These are phyloP conservation scores for Meandrusa payeni DNA, from an alignment of 2,888 invertebrate species.

Conservation along the genomic window DNA sequence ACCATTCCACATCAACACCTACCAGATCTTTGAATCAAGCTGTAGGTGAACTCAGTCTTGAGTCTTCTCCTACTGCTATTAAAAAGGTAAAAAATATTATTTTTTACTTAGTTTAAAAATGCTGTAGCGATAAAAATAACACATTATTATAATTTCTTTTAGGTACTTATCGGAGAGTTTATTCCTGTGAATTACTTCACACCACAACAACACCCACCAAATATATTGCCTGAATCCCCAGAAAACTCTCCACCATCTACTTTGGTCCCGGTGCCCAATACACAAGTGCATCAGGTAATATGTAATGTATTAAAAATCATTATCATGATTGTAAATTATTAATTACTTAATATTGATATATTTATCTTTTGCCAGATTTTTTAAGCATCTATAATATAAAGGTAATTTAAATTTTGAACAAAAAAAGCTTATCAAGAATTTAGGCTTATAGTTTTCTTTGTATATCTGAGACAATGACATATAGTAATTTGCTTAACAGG, in stretches of 20 bases:
- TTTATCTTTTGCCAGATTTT: conserved; percentile 17
- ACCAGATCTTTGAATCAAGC: conserved; percentile 53
- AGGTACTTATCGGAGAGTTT: conserved; percentile 63
- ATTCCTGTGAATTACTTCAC: conserved; percentile 62
- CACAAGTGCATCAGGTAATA: conserved; percentile 71
- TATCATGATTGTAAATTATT: too few species aligned
- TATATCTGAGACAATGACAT: too few species aligned
- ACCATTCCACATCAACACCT: conserved; percentile 56
- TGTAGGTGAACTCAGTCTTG: conserved; percentile 54
- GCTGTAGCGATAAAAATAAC: background rate
- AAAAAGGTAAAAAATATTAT: conserved; percentile 46
- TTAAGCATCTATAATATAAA: conserved; percentile 14
- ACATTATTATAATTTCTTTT: conserved; percentile 15
- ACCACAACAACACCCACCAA: too few species aligned
- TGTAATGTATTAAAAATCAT: too few species aligned
- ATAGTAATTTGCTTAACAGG: conserved; percentile 81
- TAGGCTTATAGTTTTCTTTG: too few species aligned
- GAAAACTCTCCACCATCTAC: conserved; percentile 53
- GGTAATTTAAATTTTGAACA: background rate
- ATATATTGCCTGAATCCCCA: conserved; percentile 56
- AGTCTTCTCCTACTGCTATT: conserved; percentile 54
- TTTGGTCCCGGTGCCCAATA: conserved; percentile 38
- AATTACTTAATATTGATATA: background rate
- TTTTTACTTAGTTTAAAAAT: conserved; percentile 3
- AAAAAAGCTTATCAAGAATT: too few species aligned